Base-by-base conservation (phyloP, 2,888 invertebrate genomes). In the Lissocephala sabroskyi region DNA sequence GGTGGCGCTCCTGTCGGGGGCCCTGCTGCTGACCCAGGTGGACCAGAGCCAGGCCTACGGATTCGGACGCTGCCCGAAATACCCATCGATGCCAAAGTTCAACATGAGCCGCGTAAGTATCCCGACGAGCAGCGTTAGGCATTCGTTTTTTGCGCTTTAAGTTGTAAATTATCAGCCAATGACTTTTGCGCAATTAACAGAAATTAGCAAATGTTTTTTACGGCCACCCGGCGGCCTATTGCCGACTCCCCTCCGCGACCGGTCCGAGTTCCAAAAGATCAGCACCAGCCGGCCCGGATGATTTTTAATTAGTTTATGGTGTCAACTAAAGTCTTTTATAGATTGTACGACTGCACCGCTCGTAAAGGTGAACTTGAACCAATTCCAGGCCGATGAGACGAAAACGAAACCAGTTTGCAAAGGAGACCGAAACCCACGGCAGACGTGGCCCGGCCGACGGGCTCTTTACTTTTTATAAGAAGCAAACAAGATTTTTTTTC, bases 61-160 rank as follows among this genome's bases (percentile, higher is more conserved):
- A 36, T 84, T 91, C 33, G 91, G 92, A 55, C 88, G 87, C 73
- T 92, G 92, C 70, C 91, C 91, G 3, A 87, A 88, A 59, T 88
- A 90, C 80, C 88, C 88, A 41, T 87, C 88, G 63, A 86, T 91
- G 82, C 87, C 88, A 29, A 86, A 89, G 82, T 91, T 91, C 71
- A 89, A 91, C 71, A 85, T 90, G 59, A 86, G 87, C 54, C 86
- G 86, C 85, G 92, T 91, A 81, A 88, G 88, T 86, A 11, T n/a
- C 7, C 11, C 5, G 18, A 26, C 29, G 6, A 23, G 14, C 2
- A 42, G 33, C 1, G 33, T 33, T 18, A 33, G 42, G 32, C 32
- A 33, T 32, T 42, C n/a, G 13, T 13, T 32, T 1, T 32, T 1
- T n/a, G 30, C 13, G 11, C 28, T 41, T 10, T 30, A 41, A 39